These are phyloP conservation scores for Stegophylla sp. DNA, from an alignment of 2,888 invertebrate genomes.

Conservation along the genomic window DNA sequence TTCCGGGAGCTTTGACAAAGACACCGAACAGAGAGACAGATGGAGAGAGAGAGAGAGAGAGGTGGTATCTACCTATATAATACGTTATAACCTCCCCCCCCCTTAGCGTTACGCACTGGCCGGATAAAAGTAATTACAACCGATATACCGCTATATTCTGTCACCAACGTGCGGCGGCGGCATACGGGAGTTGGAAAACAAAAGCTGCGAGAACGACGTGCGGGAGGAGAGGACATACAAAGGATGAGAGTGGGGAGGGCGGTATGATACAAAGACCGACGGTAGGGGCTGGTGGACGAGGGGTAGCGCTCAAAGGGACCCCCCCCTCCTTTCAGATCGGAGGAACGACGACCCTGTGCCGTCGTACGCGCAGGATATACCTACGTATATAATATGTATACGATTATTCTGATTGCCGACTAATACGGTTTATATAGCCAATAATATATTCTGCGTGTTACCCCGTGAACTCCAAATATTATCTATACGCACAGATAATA, in stretches of 20 bases:
- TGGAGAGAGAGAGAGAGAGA: too few relatives aligned
- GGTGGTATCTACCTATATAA: too few relatives aligned
- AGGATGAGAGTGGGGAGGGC: too few relatives aligned
- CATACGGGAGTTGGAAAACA: conserved; percentile 26
- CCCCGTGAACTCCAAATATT: background rate
- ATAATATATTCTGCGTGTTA: background rate
- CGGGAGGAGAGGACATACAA: too few relatives aligned
- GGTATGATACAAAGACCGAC: too few relatives aligned
- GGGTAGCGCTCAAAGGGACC: background rate
- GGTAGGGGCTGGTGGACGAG: too few relatives aligned
- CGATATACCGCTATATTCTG: background rate
- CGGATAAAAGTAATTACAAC: conserved; percentile 23
- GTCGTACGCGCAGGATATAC: background rate
- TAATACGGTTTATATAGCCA: conserved; percentile 11
- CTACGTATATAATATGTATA: background rate
- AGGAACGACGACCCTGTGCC: background rate
- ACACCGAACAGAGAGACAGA: background rate
- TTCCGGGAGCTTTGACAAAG: conserved; percentile 26
- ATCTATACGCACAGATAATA: too few relatives aligned
- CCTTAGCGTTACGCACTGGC: background rate
- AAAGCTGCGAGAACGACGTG: background rate
- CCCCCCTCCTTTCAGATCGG: too few relatives aligned
- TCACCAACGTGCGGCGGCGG: too few relatives aligned
- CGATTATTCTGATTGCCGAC: conserved; percentile 19
- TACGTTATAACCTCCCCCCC: too few relatives aligned